Evolutionary conservation across 2,113 vertebrate species (phyloP).

Genomic region (Scomber scombrus): DNA sequence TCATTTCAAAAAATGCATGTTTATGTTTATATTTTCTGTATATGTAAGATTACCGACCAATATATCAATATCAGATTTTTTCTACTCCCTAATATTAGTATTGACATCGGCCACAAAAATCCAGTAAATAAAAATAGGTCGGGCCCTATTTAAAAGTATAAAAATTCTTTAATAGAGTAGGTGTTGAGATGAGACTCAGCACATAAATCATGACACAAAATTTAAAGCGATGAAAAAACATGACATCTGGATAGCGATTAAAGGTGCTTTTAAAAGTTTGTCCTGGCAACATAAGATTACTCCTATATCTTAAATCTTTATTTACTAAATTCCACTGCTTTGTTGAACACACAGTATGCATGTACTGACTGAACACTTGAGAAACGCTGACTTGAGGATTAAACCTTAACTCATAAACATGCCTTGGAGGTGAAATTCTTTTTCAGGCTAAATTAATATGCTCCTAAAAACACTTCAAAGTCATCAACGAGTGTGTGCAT

Average conservation of each 20-base stretch:
- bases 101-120: too few relatives aligned
- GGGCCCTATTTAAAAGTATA: too few relatives aligned
- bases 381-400: slow-evolving; percentile 12
- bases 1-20: too few relatives aligned
- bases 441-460: not conserved
- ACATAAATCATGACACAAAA: too few relatives aligned
- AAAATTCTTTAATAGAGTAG: too few relatives aligned
- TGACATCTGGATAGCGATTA: not conserved
- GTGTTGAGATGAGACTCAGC: not conserved
- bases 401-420: slow-evolving; percentile 46
- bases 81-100: too few relatives aligned
- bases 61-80: too few relatives aligned
- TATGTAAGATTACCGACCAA: too few relatives aligned
- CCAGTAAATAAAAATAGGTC: too few relatives aligned
- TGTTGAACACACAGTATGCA: slow-evolving; percentile 10
- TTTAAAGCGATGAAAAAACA: not conserved
- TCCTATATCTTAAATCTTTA: slow-evolving; percentile 34
- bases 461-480: slow-evolving; percentile 23
- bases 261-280: slow-evolving; percentile 6
- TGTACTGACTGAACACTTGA: slow-evolving; percentile 31
- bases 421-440: slow-evolving; percentile 39
- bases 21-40: too few relatives aligned
- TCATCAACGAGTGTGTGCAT: slow-evolving; percentile 23
- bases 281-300: not conserved
- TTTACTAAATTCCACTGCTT: slow-evolving; percentile 31